Evolutionary conservation across 2,888 invertebrate genomes (phyloP), one percentile per base, ranked within the genome.

Genomic region (Andricus quercusramuli): DNA sequence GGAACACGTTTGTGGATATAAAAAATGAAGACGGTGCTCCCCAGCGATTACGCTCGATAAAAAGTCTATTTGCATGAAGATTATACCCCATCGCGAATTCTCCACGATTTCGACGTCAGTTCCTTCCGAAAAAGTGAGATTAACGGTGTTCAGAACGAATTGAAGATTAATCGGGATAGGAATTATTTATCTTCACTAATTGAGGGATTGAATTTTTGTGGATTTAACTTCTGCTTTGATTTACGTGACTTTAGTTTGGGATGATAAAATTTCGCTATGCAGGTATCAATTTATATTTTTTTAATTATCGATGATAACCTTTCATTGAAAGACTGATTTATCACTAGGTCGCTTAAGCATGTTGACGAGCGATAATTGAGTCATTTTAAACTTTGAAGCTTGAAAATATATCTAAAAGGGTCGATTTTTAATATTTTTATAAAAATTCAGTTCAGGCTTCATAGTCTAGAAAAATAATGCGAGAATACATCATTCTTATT

Each of bases 121-220:
- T 70, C 70, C 70, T 70, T 51, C 51, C 51, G 70, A 70, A 70
- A 68, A 70, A 70, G 70, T 70, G 51, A 32, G 51, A 70, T 70
- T 51, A 70, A 70, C 70, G 70, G 47, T 70, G 51, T 47, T 20
- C 51, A 70, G 70, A 22, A 51, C 51, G 15, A 70, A 51, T 70
- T 70, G 47, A 20, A 70, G 25, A 29, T 56, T 51, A 51, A 70
- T 56, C 70, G 11, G 3, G 9, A 51, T 51, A 32, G 51, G 20
- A 29, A 56, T 29, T 70, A 70, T 70, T 70, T 47, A 70, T 32
- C 51, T 32, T 51, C 51, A 13, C 29, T 70, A 70, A 70, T 70
- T 70, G 32, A 20, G 29, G 51, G 51, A 51, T 70, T 70, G 70
- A 70, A 51, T 70, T 32, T 70, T 70, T 70, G 51, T 70, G 47